Evolutionary conservation across 1,140 invertebrate genomes (phyloP).

Genomic region (Oryzaephilus surinamensis): DNA sequence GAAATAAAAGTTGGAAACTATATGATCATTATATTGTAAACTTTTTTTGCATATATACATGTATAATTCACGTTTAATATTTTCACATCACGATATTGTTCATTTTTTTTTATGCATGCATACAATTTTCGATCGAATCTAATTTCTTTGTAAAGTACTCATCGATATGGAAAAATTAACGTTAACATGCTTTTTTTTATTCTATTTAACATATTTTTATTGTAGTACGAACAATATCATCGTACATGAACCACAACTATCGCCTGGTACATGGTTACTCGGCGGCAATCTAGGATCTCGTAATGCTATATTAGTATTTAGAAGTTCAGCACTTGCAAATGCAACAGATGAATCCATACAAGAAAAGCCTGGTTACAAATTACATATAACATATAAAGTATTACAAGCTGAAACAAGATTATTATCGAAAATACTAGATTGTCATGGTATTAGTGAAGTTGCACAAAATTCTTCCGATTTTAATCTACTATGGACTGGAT

Average conservation of each 20-base stretch:
- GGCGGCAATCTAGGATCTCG: slow-evolving; percentile 43
- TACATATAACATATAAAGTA: slow-evolving; percentile 73
- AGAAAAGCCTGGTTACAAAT: slow-evolving; percentile 52
- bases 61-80: too few relatives aligned
- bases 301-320: slow-evolving; percentile 43
- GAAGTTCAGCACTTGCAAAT: slow-evolving; percentile 44
- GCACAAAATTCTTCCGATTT: slow-evolving; percentile 57
- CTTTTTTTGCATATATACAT: too few relatives aligned
- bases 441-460: slow-evolving; percentile 62
- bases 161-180: too few relatives aligned
- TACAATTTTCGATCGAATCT: too few relatives aligned
- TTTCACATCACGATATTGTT: too few relatives aligned
- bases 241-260: slow-evolving; percentile 9
- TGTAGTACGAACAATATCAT: slow-evolving; percentile 11
- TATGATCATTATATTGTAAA: too few relatives aligned
- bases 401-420: slow-evolving; percentile 71
- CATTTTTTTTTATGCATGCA: too few relatives aligned
- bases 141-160: too few relatives aligned
- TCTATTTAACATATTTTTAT: neutral
- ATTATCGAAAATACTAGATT: slow-evolving; percentile 57
- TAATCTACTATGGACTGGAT: slow-evolving; percentile 83
- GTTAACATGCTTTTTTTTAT: too few relatives aligned
- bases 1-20: too few relatives aligned
- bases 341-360: slow-evolving; percentile 20
- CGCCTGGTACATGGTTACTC: slow-evolving; percentile 38